Conservation (phyloP, 92 coral and sea anemone genomes). For the Diadumene lineata region DNA sequence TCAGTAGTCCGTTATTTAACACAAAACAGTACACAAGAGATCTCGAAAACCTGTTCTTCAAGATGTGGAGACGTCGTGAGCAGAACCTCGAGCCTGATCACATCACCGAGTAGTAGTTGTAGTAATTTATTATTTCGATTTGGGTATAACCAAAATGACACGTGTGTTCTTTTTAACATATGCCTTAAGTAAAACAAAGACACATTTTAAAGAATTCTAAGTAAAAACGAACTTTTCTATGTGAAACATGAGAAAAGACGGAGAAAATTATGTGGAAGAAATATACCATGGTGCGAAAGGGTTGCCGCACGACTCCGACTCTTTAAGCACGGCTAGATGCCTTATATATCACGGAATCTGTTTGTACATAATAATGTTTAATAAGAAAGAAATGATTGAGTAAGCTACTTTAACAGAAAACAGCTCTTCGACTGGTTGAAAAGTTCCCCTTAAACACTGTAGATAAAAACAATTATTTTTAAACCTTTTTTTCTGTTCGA, state of each 20-base stretch:
- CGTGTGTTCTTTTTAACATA: not conserved
- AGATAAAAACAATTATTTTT: not conserved
- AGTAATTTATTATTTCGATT: conserved; percentile 24
- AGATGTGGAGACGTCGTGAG: conserved; percentile 89
- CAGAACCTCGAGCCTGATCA: conserved; percentile 67
- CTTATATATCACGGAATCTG: not conserved
- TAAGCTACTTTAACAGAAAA: not conserved
- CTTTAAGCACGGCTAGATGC: not conserved
- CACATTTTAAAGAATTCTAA: not conserved
- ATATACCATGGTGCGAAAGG: not conserved
- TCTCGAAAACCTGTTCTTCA: conserved; percentile 71
- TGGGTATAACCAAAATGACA: not conserved
- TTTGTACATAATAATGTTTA: conserved; percentile 16
- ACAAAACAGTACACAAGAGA: conserved; percentile 82
- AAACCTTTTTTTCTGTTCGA: conserved; percentile 4
- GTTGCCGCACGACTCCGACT: not conserved
- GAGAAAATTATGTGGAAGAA: not conserved
- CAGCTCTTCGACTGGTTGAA: conserved; percentile 5
- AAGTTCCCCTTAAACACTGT: not conserved
- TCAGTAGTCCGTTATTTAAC: conserved; percentile 86
- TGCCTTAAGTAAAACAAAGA: not conserved
- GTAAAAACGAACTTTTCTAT: not conserved
- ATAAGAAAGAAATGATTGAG: not conserved
- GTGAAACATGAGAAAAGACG: not conserved
- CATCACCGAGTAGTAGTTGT: conserved; percentile 53